A percentile compares a stretch with the other conserved stretches of the same genome.
Conservation (phyloP, 2,797 vertebrate genomes). For the Pithecia hirsuta region DNA sequence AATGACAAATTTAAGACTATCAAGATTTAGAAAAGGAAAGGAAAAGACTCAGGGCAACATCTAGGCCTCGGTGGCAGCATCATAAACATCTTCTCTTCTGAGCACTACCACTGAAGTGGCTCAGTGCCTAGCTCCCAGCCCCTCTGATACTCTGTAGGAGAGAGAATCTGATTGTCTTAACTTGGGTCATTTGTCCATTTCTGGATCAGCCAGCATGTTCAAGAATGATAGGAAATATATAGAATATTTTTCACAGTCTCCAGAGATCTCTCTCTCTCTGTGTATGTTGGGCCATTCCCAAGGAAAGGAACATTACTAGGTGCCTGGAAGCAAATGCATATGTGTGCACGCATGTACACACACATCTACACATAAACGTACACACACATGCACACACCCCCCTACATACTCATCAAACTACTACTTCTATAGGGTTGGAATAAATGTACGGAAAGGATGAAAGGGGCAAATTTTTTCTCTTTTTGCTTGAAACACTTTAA, state of each 20-base stretch:
- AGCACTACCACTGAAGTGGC: background rate
- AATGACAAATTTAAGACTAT: background rate
- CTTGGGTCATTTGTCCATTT: background rate
- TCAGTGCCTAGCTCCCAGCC: background rate
- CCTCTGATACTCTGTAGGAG: background rate
- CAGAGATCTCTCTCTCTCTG: background rate
- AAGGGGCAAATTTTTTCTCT: background rate
- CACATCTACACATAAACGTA: too few species aligned
- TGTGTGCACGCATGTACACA: too few species aligned
- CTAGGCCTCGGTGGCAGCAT: background rate
- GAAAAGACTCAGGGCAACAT: background rate
- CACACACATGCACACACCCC: background rate
- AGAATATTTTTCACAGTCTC: background rate
- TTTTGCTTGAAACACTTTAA: background rate
- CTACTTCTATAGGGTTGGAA: background rate
- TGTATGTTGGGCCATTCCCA: background rate
- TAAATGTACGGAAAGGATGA: background rate
- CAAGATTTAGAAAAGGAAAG: background rate
- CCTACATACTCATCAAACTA: background rate
- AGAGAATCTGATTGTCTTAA: background rate
- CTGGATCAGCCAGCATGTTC: background rate
- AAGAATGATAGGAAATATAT: background rate
- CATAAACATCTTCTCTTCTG: background rate
- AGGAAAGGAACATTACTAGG: background rate
- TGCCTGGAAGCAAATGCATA: background rate